Evolutionary conservation across 2,113 vertebrate species (phyloP).

Genomic region (Hipposideros armiger): DNA sequence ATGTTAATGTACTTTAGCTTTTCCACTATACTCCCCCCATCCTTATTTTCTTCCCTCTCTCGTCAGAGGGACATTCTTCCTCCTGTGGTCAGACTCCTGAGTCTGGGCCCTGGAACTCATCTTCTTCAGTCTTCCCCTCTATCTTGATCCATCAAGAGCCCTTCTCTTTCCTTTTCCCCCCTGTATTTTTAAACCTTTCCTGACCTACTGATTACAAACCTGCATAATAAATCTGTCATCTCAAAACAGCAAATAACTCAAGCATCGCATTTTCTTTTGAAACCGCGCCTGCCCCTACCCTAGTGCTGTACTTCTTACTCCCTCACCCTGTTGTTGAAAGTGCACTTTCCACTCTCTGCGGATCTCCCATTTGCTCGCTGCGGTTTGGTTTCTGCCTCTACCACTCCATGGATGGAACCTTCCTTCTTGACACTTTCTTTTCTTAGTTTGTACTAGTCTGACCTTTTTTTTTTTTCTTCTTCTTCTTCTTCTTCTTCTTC

Average conservation of each 20-base stretch:
- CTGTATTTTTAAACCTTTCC: not conserved
- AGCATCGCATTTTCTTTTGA: conserved; percentile 5
- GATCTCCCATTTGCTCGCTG: not conserved
- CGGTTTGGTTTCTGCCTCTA: not conserved
- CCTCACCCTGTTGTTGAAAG: not conserved
- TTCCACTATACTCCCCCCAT: not conserved
- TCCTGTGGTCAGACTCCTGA: not conserved
- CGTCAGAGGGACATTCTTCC: not conserved
- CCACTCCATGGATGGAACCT: too few relatives aligned
- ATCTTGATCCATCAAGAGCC: not conserved
- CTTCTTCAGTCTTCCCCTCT: not conserved
- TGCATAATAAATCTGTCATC: not conserved
- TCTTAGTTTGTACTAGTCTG: not conserved
- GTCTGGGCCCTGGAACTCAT: not conserved
- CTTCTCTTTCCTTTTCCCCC: not conserved
- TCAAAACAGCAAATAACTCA: conserved; percentile 17
- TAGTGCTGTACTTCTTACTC: not conserved
- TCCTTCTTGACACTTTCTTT: not conserved
- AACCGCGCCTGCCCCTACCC: not conserved
- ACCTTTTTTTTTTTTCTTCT: not conserved
- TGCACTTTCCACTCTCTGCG: not conserved
- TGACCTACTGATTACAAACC: not conserved
- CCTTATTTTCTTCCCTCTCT: not conserved
- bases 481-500: not conserved
- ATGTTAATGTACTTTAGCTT: not conserved